Base-by-base conservation (phyloP, 2,113 vertebrate genomes). In the Alectura lathami region DNA sequence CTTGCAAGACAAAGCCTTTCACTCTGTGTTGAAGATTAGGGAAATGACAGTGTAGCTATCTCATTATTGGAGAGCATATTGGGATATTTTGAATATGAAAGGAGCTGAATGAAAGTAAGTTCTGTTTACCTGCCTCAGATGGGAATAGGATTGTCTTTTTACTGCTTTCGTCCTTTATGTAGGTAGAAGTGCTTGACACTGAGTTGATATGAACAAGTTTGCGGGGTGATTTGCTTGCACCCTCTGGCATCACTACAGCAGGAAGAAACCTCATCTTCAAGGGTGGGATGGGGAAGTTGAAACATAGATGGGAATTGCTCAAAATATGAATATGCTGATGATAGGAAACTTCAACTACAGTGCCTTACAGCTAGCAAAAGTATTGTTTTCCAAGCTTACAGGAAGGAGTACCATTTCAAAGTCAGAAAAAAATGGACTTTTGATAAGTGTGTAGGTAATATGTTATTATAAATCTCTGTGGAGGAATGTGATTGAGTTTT, bases 51-150 rank as follows among this genome's bases (percentile, higher is more conserved):
- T 74, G 45, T 94, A 73, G 94, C 56, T 88, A 24, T 90, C 57
- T 87, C 78, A 69, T 94, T 91, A 88, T 78, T 92, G 73, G 91
- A 93, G 78, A 88, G 70, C 42, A 53, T 95, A 79, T 60, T 91
- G 88, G 48, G 43, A 56, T 93, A 45, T 84, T 94, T 92, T 94
- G 75, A 95, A 87, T 93, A 90, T 90, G 73, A 94, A 96, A 91
- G 48, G 69, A 70, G 51, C n/a, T 42, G 21, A 81, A 51, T 87
- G 43, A 94, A 94, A 85, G 36, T 15, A 54, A 77, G 78, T 81
- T 73, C 69, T 94, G 63, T 94, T 88, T 92, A 83, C 64, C 81
- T 16, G 38, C 42, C 51, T 89, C 81, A 77, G 27, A 75, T 23
- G 29, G 51, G 62, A 90, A 42, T 94, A 63, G 26, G 22, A 78